Evolutionary conservation across 1,140 invertebrate genomes (phyloP), one percentile per base, ranked within the genome.

Genomic region (Yoshiicerus persimilis): DNA sequence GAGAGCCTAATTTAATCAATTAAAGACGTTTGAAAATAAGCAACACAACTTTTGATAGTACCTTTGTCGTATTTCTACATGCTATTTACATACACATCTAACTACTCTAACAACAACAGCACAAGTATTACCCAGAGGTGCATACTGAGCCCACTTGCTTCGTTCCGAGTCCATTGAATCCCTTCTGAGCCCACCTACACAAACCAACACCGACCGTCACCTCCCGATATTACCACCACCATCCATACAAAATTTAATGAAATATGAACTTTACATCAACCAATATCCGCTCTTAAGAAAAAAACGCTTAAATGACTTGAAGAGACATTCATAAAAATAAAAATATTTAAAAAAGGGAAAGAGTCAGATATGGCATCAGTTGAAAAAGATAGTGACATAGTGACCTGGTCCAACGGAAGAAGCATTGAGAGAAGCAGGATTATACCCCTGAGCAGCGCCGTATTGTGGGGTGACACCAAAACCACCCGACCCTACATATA

Each of bases 361-460:
- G 83, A 84, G 38, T 27, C 30, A 25, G 30, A 47, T 23, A 84
- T 84, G 83, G 83, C 39, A 84, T 84, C 38, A 64, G 62, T 86
- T n/a, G 16, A 39, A 38, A 64, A 56, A 66, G 47, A 70, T 32
- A 27, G 85, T 84, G 83, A 47, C 41, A 84, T 87, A 88, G 38
- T 89, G 66, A 91, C 89, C 89, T 90, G 91, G 83, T 91, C 90
- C 89, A 91, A 91, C 70, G 89, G 90, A 87, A 89, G 92, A 90
- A 92, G 91, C 87, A 92, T 91, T 86, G 91, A 91, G 84, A 89
- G 90, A 90, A 88, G 90, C 89, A 87, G 90, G 87, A 89, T 90
- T 90, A 90, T 89, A 91, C 23, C 87, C 88, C 88, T 87, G 88
- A 90, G 90, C 84, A 88, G 88, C 62, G 56, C 87, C 88, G 84